These are phyloP conservation scores for Eptesicus fuscus DNA, from an alignment of 2,113 vertebrate species.

Conservation along the genomic window DNA sequence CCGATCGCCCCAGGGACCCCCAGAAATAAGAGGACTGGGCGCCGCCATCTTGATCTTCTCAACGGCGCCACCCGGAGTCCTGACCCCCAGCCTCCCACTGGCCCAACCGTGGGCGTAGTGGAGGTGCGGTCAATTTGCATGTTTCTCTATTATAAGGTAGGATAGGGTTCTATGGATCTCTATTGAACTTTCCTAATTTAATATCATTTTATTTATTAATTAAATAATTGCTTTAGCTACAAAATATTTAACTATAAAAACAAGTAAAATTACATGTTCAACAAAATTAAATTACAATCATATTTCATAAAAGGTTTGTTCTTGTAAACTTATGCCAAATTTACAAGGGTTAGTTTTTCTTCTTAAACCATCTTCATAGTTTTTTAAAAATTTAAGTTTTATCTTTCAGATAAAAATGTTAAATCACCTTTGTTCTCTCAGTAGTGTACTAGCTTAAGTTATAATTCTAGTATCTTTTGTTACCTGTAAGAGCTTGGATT, in stretches of 20 bases:
- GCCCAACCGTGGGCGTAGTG: no score
- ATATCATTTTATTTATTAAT: neutral
- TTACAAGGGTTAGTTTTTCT: neutral
- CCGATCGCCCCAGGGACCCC: no score
- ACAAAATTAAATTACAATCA: neutral
- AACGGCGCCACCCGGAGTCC: no score
- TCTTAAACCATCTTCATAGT: neutral
- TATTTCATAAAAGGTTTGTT: neutral
- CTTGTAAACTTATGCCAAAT: neutral
- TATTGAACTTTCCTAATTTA: neutral
- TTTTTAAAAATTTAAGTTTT: neutral
- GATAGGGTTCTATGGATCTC: neutral
- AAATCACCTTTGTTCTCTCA: neutral
- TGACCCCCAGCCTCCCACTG: no score
- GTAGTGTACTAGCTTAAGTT: neutral
- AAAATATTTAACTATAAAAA: neutral
- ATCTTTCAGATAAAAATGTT: neutral
- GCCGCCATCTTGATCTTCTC: no score
- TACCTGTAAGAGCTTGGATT: neutral
- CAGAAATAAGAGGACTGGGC: no score
- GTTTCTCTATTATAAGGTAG: no score
- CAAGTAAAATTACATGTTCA: neutral
- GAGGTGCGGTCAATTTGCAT: no score
- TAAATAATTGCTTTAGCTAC: neutral
- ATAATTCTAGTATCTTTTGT: neutral